Evolutionary conservation across 2,888 invertebrate species (phyloP).

Genomic region (Cremastobaeus sp.): DNA sequence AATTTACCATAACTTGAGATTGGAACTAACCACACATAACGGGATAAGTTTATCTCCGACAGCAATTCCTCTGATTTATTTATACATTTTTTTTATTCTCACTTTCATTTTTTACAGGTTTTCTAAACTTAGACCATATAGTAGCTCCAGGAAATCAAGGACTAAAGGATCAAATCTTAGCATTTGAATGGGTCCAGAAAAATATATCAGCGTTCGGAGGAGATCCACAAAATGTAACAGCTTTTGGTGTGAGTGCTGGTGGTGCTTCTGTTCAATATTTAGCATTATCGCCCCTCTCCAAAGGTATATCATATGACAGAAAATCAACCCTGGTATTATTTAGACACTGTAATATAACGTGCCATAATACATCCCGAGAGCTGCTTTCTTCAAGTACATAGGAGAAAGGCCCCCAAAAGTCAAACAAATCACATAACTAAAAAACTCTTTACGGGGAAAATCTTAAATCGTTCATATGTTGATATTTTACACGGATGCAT

Average conservation of each 20-base stretch:
- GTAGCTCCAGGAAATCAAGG: conserved; percentile 66
- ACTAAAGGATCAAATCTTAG: conserved; percentile 67
- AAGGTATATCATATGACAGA: conserved; percentile 46
- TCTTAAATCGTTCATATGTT: no score
- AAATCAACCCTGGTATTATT: background rate
- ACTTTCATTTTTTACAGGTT: conserved; percentile 52
- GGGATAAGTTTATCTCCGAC: no score
- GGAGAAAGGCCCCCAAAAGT: no score
- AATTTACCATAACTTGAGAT: no score
- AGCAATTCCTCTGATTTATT: no score
- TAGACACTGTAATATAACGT: background rate
- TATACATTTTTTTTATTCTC: no score
- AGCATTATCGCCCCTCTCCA: conserved; percentile 55
- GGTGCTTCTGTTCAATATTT: conserved; percentile 62
- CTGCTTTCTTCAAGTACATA: no score
- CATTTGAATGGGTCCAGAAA: conserved; percentile 64
- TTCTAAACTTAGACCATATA: conserved; percentile 61
- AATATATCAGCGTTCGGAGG: conserved; percentile 66
- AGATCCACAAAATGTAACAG: conserved; percentile 66
- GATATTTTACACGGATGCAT: no score
- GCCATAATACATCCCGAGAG: no score
- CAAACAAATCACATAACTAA: no score
- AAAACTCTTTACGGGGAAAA: no score
- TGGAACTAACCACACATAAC: no score
- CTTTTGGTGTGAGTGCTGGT: conserved; percentile 67